Conservation (phyloP, 2,113 vertebrate genomes). For the Chlorocebus sabaeus region DNA sequence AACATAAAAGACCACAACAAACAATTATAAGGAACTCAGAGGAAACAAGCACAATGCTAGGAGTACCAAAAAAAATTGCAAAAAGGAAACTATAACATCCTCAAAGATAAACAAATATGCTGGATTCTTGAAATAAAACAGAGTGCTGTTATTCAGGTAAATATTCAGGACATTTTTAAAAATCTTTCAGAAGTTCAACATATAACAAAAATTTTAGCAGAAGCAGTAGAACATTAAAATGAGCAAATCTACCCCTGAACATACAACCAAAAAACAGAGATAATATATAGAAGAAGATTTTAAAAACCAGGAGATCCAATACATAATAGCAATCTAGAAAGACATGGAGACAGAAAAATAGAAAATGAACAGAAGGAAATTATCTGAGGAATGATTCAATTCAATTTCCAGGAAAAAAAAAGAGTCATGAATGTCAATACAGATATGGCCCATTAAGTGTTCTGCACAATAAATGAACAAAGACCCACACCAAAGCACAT, state of each 20-base stretch:
- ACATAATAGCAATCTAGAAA: not conserved
- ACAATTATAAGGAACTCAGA: not conserved
- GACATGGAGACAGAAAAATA: not conserved
- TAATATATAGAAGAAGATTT: not conserved
- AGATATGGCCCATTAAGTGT: not conserved
- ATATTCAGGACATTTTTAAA: not conserved
- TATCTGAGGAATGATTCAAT: not conserved
- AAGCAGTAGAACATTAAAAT: not conserved
- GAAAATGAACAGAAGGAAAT: not conserved
- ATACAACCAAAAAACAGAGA: not conserved
- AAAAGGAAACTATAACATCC: not conserved
- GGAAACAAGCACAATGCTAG: not conserved
- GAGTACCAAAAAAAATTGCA: not conserved
- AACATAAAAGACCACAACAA: not conserved
- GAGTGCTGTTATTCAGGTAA: not conserved
- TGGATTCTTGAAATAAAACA: conserved; percentile 30
- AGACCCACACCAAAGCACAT: not conserved
- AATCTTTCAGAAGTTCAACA: not conserved
- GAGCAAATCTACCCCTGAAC: not conserved
- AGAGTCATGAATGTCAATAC: not conserved
- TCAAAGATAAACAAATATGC: not conserved
- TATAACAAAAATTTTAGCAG: not conserved
- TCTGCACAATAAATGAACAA: not conserved
- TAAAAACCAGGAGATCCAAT: too few species aligned
- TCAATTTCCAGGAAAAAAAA: not conserved